Conservation (phyloP, 2,113 vertebrate species). For the Eubucco bourcierii region DNA sequence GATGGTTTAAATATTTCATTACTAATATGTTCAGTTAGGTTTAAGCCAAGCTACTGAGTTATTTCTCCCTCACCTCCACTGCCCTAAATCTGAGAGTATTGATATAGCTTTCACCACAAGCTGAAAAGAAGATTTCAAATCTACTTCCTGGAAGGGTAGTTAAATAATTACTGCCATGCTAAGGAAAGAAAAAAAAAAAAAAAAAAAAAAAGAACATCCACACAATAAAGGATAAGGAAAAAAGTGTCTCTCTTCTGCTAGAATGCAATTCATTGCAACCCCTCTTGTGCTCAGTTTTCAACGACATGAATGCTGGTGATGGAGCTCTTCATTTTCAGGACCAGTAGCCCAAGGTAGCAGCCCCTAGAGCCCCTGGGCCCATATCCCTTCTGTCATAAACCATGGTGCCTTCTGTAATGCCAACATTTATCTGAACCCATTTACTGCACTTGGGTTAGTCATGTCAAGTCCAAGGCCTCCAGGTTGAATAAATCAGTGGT, state of each 20-base stretch:
- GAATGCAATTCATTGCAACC: neutral
- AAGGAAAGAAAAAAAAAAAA: neutral
- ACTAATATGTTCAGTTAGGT: slow-evolving; percentile 67
- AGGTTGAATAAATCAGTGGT: slow-evolving; percentile 17
- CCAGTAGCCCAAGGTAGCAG: neutral
- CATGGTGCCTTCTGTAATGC: neutral
- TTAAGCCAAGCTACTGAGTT: slow-evolving; percentile 52
- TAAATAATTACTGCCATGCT: slow-evolving; percentile 45
- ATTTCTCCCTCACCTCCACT: slow-evolving; percentile 53
- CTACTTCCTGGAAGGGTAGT: slow-evolving; percentile 29
- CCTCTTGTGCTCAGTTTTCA: neutral
- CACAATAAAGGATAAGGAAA: neutral
- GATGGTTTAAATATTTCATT: slow-evolving; percentile 76
- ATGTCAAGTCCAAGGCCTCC: slow-evolving; percentile 7
- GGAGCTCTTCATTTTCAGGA: slow-evolving; percentile 3
- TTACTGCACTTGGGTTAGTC: neutral
- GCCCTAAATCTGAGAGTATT: slow-evolving; percentile 35
- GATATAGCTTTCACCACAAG: slow-evolving; percentile 20
- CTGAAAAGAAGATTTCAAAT: slow-evolving; percentile 27
- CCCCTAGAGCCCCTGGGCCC: neutral
- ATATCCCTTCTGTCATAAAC: neutral
- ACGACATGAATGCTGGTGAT: neutral
- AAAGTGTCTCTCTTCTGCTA: neutral
- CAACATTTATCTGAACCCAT: slow-evolving; percentile 10
- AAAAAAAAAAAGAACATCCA: neutral